Evolutionary conservation across 1,140 invertebrate species (phyloP).

Genomic region (Reticulitermes speratus): DNA sequence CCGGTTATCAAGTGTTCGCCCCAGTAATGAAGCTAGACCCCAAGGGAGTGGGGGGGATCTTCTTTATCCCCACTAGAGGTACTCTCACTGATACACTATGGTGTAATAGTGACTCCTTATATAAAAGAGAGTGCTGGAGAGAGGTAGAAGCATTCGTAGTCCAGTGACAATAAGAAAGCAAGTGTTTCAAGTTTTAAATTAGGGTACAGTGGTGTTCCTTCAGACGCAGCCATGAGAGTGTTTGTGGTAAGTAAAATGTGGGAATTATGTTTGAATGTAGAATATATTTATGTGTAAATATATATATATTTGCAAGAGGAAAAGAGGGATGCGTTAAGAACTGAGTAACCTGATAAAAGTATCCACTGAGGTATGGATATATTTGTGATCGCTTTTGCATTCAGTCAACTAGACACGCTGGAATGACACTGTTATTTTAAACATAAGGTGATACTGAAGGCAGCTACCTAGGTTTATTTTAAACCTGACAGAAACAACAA

Average conservation of each 20-base stretch:
- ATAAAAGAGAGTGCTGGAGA: background rate
- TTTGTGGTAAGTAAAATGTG: background rate
- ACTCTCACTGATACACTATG: background rate
- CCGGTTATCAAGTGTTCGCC: background rate
- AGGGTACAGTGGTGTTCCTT: background rate
- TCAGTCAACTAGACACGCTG: too few relatives aligned
- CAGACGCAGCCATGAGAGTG: constrained; percentile 7
- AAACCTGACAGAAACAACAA: too few relatives aligned
- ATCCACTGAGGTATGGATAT: too few relatives aligned
- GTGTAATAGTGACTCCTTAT: constrained; percentile 13
- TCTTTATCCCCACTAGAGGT: background rate
- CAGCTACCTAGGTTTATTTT: too few relatives aligned
- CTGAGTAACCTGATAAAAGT: too few relatives aligned
- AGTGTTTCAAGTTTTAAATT: background rate
- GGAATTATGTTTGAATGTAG: too few relatives aligned
- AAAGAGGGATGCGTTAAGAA: too few relatives aligned
- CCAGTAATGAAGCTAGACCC: background rate
- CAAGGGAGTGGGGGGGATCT: background rate
- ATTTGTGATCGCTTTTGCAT: too few relatives aligned
- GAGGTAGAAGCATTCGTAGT: background rate
- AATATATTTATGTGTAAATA: too few relatives aligned
- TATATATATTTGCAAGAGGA: too few relatives aligned
- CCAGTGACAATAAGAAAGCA: background rate
- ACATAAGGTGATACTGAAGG: too few relatives aligned
- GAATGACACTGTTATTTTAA: too few relatives aligned